Evolutionary conservation across 2,797 vertebrate species (phyloP).

Genomic region (Ptychobarbus kaznakovi): DNA sequence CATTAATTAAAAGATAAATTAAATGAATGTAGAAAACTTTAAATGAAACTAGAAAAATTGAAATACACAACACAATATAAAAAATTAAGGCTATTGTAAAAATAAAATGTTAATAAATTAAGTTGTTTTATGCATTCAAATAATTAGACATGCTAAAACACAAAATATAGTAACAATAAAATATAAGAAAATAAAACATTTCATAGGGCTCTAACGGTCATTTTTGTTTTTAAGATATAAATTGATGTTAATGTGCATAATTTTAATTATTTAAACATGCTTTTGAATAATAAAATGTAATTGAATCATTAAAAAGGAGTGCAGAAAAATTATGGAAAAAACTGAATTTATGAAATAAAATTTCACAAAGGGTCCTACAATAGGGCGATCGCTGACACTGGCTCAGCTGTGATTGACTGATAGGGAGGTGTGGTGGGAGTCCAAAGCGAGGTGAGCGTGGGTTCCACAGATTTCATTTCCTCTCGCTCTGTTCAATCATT

Average conservation of each 20-base stretch:
- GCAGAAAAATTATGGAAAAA: neutral
- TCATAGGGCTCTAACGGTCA: neutral
- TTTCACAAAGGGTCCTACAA: neutral
- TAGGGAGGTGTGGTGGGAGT: slow-evolving; percentile 5
- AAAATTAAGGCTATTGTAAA: neutral
- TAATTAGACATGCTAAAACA: neutral
- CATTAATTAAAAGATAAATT: neutral
- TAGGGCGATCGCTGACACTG: slow-evolving; percentile 30
- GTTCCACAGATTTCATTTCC: slow-evolving; percentile 42
- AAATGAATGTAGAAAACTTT: neutral
- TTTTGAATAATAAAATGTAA: neutral
- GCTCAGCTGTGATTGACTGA: slow-evolving; percentile 39
- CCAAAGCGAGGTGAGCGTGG: neutral
- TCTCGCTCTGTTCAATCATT: slow-evolving; percentile 55
- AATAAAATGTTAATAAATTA: neutral
- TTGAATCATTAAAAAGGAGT: neutral
- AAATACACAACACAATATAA: no score
- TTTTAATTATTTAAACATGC: no score
- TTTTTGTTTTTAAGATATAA: neutral
- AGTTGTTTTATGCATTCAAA: neutral
- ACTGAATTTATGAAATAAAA: neutral
- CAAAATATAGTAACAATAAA: neutral
- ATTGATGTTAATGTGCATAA: no score
- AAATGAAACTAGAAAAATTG: neutral
- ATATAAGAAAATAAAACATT: neutral